phyloP scores from a whole-genome alignment of 2,888 invertebrate genomes.

The Hypercompe scribonia region DNA sequence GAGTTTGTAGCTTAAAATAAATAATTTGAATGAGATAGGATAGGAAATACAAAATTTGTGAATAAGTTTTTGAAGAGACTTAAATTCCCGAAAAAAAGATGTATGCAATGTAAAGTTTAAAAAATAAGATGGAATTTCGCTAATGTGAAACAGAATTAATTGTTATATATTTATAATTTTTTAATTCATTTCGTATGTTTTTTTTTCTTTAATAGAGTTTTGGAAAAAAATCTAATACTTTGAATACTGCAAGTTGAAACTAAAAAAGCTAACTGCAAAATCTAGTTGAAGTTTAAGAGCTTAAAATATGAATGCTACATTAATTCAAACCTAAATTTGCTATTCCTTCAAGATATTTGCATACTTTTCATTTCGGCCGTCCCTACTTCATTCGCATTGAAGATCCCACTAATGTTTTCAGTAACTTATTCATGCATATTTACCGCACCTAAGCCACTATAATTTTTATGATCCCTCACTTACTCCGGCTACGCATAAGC shows the following conservation, averaged over 20 bases:
- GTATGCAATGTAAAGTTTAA: too few species aligned
- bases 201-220: neutral
- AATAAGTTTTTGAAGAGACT: too few species aligned
- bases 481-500: neutral
- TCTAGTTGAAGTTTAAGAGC: neutral
- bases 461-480: neutral
- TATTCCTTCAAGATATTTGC: neutral
- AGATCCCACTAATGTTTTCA: constrained; percentile 3
- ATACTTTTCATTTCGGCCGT: neutral
- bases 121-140: too few species aligned
- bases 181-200: too few species aligned
- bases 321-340: neutral
- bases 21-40: too few species aligned
- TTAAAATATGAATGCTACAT: neutral
- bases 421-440: neutral
- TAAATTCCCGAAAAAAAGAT: too few species aligned
- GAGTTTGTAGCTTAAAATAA: too few species aligned
- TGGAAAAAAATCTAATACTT: neutral
- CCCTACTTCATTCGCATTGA: neutral
- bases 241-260: neutral
- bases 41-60: too few species aligned
- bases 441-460: neutral
- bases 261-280: neutral
- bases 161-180: too few species aligned
- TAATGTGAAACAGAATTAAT: too few species aligned